A percentile compares a stretch with the other conserved stretches of the same genome.
Conservation (phyloP, 2,113 vertebrate species). For the Bombycilla garrulus region DNA sequence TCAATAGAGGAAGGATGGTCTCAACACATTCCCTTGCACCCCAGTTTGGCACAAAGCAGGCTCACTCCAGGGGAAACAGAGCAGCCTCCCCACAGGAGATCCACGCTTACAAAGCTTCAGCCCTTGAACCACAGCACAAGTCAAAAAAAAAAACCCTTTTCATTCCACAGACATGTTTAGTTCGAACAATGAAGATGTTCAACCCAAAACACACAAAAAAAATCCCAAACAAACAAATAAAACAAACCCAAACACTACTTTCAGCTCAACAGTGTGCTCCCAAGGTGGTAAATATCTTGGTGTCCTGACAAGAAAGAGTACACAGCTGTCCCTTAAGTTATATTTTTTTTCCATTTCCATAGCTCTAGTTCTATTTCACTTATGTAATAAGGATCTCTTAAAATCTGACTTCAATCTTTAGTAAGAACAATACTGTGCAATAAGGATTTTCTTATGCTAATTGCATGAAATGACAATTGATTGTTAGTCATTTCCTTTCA, state of each 20-base stretch:
- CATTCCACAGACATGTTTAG: no score
- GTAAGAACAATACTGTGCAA: neutral
- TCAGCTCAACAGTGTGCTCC: neutral
- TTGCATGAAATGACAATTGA: neutral
- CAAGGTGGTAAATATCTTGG: neutral
- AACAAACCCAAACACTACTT: neutral
- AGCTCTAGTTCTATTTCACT: neutral
- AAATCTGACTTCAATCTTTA: neutral
- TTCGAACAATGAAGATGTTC: neutral
- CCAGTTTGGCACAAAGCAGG: accelerated
- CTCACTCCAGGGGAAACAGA: accelerated
- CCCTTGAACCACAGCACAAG: accelerated
- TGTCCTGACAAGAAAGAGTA: neutral
- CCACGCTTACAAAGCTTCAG: neutral
- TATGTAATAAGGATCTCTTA: neutral
- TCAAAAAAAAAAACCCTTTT: neutral
- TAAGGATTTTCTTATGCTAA: neutral
- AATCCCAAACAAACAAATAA: neutral
- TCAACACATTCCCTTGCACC: neutral
- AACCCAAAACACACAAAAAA: neutral
- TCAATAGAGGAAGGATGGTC: neutral
- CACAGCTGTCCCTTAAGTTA: neutral
- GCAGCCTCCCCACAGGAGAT: neutral
- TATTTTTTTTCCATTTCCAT: neutral
- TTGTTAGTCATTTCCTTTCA: neutral